Evolutionary conservation across 92 coral and sea anemone genomes (phyloP), one percentile per base, ranked within the genome.

Genomic region (Umimayanthus chanpuru): DNA sequence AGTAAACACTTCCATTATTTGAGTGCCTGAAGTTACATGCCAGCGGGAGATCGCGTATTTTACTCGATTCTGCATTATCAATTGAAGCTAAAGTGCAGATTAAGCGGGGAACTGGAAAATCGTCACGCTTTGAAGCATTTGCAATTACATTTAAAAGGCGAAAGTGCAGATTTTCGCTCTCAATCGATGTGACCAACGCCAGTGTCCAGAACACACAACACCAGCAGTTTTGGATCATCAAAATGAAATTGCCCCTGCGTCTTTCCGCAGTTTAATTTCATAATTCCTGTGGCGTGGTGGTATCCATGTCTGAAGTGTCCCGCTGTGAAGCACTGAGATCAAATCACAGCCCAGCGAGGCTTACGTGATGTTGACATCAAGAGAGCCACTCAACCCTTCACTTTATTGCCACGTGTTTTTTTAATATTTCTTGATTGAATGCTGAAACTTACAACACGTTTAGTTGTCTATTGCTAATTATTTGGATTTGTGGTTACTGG

Each of bases 41-140:
- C 61, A 44, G 61, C 81, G n/a, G 36, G 65, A 75, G 79, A 53
- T 21, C 44, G 61, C 81, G 25, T 47, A 5, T 75, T 75, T 75
- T 39, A n/a, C 32, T 53, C 23, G 47, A 23, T 77, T 44, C 50
- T 25, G 4, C 29, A 40, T 44, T 20, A 49, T 41, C 55, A 77
- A 43, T 23, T 47, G 18, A 40, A 14, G 21, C 61, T 5, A 41
- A 21, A 36, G 50, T 75, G n/a, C 44, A 41, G 39, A 29, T 18
- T 39, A 1, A 4, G 2, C 18, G 10, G 30, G n/a, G 68, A 61
- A 18, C 68, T 61, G n/a, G 26, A 14, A 15, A 61, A 61, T 61
- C 26, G 68, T 20, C 68, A 61, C 68, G 68, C 68, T 61, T 61
- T 20, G 26, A 20, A 20, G 26, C 25, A 21, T 23, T 61, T 61